A percentile compares a stretch with the other conserved stretches of the same genome.
These are phyloP conservation scores for Drosophila cracens DNA, from an alignment of 2,888 invertebrate species.

Conservation along the genomic window DNA sequence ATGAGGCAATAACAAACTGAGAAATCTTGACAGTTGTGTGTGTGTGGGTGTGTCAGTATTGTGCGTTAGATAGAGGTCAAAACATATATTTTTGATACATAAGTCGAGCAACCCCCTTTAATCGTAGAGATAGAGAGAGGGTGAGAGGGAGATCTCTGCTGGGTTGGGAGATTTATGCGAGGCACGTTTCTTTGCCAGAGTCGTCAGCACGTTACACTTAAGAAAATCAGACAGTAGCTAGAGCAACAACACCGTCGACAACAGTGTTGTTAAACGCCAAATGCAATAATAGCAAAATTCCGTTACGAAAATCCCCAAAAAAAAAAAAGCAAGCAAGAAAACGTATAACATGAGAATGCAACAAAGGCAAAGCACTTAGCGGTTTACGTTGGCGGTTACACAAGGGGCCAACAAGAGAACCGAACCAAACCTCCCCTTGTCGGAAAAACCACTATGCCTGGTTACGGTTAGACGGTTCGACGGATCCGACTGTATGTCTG, in stretches of 20 bases:
- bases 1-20: slow-evolving; percentile 57
- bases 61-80: slow-evolving; percentile 42
- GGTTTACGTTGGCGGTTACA: slow-evolving; percentile 60
- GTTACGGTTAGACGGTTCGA: slow-evolving; percentile 27
- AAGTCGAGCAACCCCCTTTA: not conserved
- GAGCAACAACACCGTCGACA: slow-evolving; percentile 19
- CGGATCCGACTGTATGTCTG: slow-evolving; percentile 8
- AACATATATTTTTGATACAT: slow-evolving; percentile 19
- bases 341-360: slow-evolving; percentile 39
- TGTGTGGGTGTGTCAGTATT: not conserved
- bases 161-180: slow-evolving; percentile 62
- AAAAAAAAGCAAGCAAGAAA: not conserved
- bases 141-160: not conserved
- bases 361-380: slow-evolving; percentile 72
- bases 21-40: slow-evolving; percentile 47
- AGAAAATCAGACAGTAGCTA: slow-evolving; percentile 42
- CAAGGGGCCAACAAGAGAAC: slow-evolving; percentile 7
- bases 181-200: slow-evolving; percentile 70
- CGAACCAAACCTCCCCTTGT: not conserved
- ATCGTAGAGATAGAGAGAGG: not conserved
- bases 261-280: slow-evolving; percentile 64
- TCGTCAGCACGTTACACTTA: slow-evolving; percentile 67
- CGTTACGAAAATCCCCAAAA: slow-evolving; percentile 39
- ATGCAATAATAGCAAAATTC: slow-evolving; percentile 66
- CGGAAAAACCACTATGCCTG: slow-evolving; percentile 28